Percentiles rank a stretch among this genome's conserved stretches.
These are phyloP conservation scores for Riparia riparia DNA, from an alignment of 2,113 vertebrate genomes.

Conservation along the genomic window DNA sequence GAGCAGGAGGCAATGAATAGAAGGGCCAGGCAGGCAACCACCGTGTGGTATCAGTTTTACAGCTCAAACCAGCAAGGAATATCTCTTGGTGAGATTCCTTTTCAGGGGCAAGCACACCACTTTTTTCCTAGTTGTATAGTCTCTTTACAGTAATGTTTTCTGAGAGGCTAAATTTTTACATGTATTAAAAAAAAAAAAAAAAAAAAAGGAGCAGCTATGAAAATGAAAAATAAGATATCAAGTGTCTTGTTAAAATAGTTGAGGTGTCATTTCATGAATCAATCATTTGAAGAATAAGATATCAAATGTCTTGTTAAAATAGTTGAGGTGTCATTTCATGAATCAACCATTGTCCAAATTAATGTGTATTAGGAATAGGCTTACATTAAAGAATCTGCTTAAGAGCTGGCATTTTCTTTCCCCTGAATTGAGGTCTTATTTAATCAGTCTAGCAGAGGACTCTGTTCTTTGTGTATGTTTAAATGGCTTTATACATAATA, in stretches of 20 bases:
- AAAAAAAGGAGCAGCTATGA: background rate
- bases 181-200: background rate
- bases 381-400: background rate
- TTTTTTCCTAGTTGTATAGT: background rate
- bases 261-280: background rate
- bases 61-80: background rate
- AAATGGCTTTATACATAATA: background rate
- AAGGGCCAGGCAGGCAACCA: background rate
- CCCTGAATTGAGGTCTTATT: background rate
- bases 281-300: background rate
- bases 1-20: background rate
- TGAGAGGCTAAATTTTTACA: background rate
- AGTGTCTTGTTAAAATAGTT: background rate
- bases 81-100: background rate
- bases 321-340: background rate
- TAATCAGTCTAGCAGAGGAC: background rate
- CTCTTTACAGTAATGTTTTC: background rate
- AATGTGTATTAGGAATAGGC: background rate
- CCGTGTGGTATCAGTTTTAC: fast-evolving
- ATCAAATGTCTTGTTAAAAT: background rate
- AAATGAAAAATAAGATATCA: background rate
- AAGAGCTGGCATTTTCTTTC: background rate
- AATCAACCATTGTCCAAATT: background rate
- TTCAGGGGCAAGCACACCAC: background rate
- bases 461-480: background rate